Percentiles rank a stretch among this genome's conserved stretches.
Conservation (phyloP, 2,888 invertebrate genomes). For the Thumatha senex region DNA sequence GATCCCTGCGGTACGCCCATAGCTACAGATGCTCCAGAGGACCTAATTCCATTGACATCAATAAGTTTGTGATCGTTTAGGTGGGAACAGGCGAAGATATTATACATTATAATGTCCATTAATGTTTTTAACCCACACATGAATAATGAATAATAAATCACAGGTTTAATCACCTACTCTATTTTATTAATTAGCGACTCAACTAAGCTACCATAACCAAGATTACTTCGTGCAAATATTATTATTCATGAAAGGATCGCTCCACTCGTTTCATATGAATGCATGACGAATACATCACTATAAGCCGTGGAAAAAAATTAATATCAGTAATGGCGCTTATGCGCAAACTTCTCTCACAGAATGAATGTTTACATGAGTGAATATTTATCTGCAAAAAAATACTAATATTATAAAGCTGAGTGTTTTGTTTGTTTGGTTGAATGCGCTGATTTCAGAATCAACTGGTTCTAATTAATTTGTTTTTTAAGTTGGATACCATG, state of each 20-base stretch:
- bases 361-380: no score
- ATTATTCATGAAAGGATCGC: conserved; percentile 50
- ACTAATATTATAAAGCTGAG: no score
- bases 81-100: no score
- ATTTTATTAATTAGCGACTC: conserved; percentile 38
- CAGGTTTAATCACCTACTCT: conserved; percentile 11
- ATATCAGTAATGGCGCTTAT: background rate
- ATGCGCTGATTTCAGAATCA: no score
- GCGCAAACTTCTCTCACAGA: background rate
- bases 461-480: no score
- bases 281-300: conserved; percentile 15
- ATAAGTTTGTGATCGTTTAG: no score
- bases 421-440: no score
- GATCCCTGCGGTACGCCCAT: no score
- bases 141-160: conserved; percentile 1
- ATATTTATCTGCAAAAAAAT: no score
- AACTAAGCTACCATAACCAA: conserved; percentile 41
- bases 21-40: no score
- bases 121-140: background rate
- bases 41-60: no score
- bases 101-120: background rate
- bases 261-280: conserved; percentile 17
- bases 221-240: conserved; percentile 44
- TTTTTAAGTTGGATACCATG: no score
- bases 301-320: conserved; percentile 7